A percentile compares a stretch with the other conserved stretches of the same genome.
Conservation (phyloP, 2,113 vertebrate genomes). For the Chloropsis hardwickii region DNA sequence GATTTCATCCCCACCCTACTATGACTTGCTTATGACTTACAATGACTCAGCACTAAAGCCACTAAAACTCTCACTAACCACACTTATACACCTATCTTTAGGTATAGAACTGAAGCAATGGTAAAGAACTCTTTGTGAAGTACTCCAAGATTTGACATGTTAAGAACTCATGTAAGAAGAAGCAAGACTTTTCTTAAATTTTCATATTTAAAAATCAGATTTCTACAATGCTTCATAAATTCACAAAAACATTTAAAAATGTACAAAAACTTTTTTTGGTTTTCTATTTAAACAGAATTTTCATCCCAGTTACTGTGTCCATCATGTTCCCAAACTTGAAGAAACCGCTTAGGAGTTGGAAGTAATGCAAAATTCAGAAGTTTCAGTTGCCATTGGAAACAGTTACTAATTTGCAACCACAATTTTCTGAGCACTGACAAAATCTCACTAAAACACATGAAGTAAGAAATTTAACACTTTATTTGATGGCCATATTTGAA, state of each 20-base stretch:
- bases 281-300: neutral
- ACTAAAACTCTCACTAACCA: neutral
- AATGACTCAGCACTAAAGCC: neutral
- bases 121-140: neutral
- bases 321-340: neutral
- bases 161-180: neutral
- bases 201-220: neutral
- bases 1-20: neutral
- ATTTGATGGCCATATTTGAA: neutral
- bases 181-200: neutral
- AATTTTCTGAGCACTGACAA: neutral
- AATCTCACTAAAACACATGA: neutral
- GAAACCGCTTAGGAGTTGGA: neutral
- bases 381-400: neutral
- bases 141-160: neutral
- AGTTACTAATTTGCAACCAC: neutral
- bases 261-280: accelerated
- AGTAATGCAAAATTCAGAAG: neutral
- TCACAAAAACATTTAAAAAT: neutral
- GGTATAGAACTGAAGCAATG: neutral
- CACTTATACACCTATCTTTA: neutral
- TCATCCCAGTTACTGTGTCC: neutral
- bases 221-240: neutral
- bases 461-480: neutral
- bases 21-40: neutral